phyloP scores from a whole-genome alignment of 2,113 vertebrate species.

The Zosterops hypoxanthus region DNA sequence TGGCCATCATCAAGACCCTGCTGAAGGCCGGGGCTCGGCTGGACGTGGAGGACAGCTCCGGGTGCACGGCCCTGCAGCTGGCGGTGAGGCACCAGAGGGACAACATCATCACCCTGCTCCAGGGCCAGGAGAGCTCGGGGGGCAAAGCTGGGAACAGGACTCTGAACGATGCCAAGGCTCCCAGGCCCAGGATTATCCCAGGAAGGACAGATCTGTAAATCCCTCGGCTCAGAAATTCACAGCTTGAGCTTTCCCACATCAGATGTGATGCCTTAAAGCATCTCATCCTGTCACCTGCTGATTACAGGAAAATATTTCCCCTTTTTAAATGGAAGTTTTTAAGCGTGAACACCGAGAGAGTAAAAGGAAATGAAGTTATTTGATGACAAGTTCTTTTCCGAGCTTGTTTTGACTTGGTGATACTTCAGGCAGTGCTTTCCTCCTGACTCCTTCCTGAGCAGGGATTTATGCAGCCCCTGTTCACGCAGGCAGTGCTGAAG shows the following conservation, averaged over 20 bases:
- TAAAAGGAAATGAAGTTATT: background rate
- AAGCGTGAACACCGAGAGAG: background rate
- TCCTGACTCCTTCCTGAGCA: background rate
- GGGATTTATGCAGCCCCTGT: background rate
- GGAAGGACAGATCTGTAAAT: constrained; percentile 34
- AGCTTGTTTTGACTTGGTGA: background rate
- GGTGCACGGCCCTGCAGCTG: constrained; percentile 77
- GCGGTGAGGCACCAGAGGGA: constrained; percentile 71
- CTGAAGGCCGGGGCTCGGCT: constrained; percentile 75
- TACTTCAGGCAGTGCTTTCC: background rate
- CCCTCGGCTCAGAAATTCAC: background rate
- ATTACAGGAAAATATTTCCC: background rate
- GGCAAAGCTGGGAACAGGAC: fast-evolving
- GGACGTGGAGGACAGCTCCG: constrained; percentile 65
- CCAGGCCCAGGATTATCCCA: background rate
- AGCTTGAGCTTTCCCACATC: background rate
- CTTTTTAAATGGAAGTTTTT: background rate
- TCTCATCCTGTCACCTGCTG: background rate
- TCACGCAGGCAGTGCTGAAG: background rate
- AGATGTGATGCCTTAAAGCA: background rate
- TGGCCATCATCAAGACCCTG: constrained; percentile 78
- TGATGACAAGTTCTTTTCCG: background rate
- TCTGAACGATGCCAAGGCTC: background rate
- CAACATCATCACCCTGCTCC: constrained; percentile 71
- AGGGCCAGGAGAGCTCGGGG: background rate